Conservation (phyloP, 2,888 invertebrate species). For the Caenorhabditis sinica region DNA sequence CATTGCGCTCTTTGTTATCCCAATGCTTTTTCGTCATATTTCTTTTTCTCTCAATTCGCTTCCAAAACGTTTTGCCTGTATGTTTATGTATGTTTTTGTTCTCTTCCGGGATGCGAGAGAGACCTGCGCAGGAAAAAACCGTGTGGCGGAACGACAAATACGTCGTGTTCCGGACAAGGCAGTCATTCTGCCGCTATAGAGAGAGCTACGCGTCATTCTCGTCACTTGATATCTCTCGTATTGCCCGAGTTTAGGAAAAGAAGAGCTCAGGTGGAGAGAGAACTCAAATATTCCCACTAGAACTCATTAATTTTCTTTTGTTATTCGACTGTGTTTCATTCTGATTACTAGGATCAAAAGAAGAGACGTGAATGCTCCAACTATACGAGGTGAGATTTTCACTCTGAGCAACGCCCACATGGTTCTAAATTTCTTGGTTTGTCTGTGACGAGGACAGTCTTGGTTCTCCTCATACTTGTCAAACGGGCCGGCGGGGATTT, state of each 20-base stretch:
- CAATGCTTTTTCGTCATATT: slow-evolving; percentile 37
- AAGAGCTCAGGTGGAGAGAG: neutral
- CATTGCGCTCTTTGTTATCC: slow-evolving; percentile 39
- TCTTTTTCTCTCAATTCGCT: slow-evolving; percentile 3
- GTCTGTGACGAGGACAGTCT: too few relatives aligned
- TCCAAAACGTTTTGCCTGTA: slow-evolving; percentile 22
- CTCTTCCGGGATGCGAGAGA: slow-evolving; percentile 53
- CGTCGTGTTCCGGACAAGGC: slow-evolving; percentile 59
- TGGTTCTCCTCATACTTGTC: too few relatives aligned
- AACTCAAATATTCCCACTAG: neutral
- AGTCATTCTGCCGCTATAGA: slow-evolving; percentile 7
- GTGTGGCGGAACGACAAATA: slow-evolving; percentile 57
- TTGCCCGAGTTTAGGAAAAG: slow-evolving; percentile 19
- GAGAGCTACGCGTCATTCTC: slow-evolving; percentile 49
- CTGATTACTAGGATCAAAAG: neutral
- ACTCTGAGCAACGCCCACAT: neutral
- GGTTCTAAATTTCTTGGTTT: neutral
- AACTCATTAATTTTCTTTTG: slow-evolving; percentile 22
- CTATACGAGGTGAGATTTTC: slow-evolving; percentile 50
- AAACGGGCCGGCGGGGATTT: too few relatives aligned
- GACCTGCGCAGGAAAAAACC: slow-evolving; percentile 16
- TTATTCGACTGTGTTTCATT: neutral
- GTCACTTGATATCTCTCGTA: slow-evolving; percentile 48
- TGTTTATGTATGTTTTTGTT: slow-evolving; percentile 50
- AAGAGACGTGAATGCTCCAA: slow-evolving; percentile 46